phyloP scores from a whole-genome alignment of 2,888 invertebrate genomes.

The Mythimna lalbum region DNA sequence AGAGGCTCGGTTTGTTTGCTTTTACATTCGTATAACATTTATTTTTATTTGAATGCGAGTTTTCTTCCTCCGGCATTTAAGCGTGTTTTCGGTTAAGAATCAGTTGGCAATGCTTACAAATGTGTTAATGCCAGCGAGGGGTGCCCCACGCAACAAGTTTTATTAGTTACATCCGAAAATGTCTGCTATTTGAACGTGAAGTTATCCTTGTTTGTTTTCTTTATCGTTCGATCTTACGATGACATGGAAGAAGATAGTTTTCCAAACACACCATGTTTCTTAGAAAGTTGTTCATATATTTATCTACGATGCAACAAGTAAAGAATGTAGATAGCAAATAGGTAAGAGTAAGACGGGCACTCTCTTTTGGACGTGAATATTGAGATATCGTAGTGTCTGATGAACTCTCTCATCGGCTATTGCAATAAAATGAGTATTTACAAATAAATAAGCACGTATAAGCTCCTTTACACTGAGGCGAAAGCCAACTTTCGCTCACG shows the following conservation, averaged over 20 bases:
- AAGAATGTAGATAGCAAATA: slow-evolving; percentile 34
- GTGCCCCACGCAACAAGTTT: slow-evolving; percentile 42
- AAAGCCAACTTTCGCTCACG: slow-evolving; percentile 67
- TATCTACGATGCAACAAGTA: slow-evolving; percentile 18
- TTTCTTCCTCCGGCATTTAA: slow-evolving; percentile 4
- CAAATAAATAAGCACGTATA: slow-evolving; percentile 58
- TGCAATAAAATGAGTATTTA: slow-evolving; percentile 61
- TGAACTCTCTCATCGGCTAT: slow-evolving; percentile 58
- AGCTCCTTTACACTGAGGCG: slow-evolving; percentile 50
- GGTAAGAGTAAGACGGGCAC: slow-evolving; percentile 14
- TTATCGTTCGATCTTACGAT: slow-evolving; percentile 51
- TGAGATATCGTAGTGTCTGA: slow-evolving; percentile 21
- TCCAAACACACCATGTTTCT: slow-evolving; percentile 28
- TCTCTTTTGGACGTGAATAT: slow-evolving; percentile 9
- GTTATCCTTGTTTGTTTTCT: slow-evolving; percentile 63
- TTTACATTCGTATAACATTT: slow-evolving; percentile 22
- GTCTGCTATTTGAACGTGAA: slow-evolving; percentile 53
- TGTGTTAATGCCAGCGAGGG: slow-evolving; percentile 21
- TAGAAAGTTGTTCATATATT: slow-evolving; percentile 36
- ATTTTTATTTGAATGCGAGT: slow-evolving; percentile 30
- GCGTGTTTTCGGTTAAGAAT: slow-evolving; percentile 13
- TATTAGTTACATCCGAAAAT: slow-evolving; percentile 43
- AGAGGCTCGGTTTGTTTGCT: slow-evolving; percentile 44
- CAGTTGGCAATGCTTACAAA: slow-evolving; percentile 22
- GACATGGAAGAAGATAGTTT: slow-evolving; percentile 34